Percentiles rank a stretch among this genome's conserved stretches.
phyloP scores from a whole-genome alignment of 2,888 invertebrate genomes.

The Dicranocentrus wangi region DNA sequence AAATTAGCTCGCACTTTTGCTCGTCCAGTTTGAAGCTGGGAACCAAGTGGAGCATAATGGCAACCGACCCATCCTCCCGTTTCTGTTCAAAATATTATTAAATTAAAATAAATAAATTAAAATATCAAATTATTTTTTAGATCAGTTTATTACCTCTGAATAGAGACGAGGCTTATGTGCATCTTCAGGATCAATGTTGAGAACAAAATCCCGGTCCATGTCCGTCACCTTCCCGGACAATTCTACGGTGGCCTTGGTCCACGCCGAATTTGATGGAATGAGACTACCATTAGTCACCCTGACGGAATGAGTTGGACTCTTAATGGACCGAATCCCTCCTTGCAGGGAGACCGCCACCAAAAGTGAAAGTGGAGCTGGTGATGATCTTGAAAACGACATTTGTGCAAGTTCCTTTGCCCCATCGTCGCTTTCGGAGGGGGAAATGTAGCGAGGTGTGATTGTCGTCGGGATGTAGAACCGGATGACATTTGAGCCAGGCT shows the following conservation, averaged over 20 bases:
- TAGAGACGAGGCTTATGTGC: conserved; percentile 76
- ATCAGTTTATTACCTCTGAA: conserved; percentile 74
- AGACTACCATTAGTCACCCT: conserved; percentile 42
- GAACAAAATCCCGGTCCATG: conserved; percentile 74
- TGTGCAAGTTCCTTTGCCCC: conserved; percentile 65
- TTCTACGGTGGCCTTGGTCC: conserved; percentile 65
- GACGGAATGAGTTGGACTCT: conserved; percentile 69
- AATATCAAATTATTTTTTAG: not conserved
- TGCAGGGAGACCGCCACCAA: conserved; percentile 68
- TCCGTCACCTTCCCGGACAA: conserved; percentile 59
- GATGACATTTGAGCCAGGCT: conserved; percentile 64
- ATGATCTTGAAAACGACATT: conserved; percentile 66
- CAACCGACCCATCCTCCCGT: conserved; percentile 51
- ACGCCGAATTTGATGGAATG: conserved; percentile 56
- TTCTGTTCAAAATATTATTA: conserved; percentile 44
- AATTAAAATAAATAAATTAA: not conserved
- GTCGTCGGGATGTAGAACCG: conserved; percentile 73
- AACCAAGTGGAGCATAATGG: conserved; percentile 73
- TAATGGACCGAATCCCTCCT: conserved; percentile 68
- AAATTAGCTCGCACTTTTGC: conserved; percentile 74
- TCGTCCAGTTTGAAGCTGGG: conserved; percentile 75
- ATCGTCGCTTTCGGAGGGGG: conserved; percentile 55
- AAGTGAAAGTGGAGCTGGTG: conserved; percentile 69
- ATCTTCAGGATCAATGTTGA: conserved; percentile 75
- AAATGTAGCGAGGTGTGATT: conserved; percentile 72